Evolutionary conservation across 1,140 invertebrate species (phyloP), one percentile per base, ranked within the genome.

Genomic region (Idris sp.): DNA sequence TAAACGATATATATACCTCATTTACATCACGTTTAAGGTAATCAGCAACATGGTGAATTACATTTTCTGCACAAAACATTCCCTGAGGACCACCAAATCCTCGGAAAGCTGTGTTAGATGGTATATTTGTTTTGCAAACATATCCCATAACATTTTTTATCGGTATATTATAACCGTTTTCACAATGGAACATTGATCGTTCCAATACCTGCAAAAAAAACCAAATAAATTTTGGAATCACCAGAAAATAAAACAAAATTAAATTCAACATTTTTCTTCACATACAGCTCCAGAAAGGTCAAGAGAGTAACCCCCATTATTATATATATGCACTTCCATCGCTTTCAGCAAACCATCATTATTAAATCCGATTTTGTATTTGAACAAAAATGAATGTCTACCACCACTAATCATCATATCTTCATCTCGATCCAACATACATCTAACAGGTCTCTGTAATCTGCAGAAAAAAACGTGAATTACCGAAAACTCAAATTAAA

Each of bases 341-440:
- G 90, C 95, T 36, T 91, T 88, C 13, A 98, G 90, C 54, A 91
- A 90, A 0, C 96, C 96, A 59, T 92, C 87, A 19, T 90, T 89
- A 28, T 89, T 92, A 78, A 95, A 95, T 14, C 92, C 95, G 48
- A 95, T 90, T 89, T 96, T 96, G 77, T 98, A 99, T 79, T 93
- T 93, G 13, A 91, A 92, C 4, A 92, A 88, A 83, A 97, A 97
- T 0, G 97, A 96, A 90, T 98, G 96, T 73, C 97, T 89, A 1
- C 91, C 93, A 1, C 97, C 97, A 0, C 92, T 93, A 40, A 94
- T 92, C 62, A 93, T 86, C 94, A 99, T 98, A 83, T 98, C 97
- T 88, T 98, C 97, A 82, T 98, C 96, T 65, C 97, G 89, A 84
- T 98, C 96, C 26, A 98, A 79, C 92, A 96, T 96, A 53, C 93